Percentiles rank a stretch among this genome's conserved stretches.
These are phyloP conservation scores for Platygyra sinensis DNA, from an alignment of 64 coral and sea anemone species.

Conservation along the genomic window DNA sequence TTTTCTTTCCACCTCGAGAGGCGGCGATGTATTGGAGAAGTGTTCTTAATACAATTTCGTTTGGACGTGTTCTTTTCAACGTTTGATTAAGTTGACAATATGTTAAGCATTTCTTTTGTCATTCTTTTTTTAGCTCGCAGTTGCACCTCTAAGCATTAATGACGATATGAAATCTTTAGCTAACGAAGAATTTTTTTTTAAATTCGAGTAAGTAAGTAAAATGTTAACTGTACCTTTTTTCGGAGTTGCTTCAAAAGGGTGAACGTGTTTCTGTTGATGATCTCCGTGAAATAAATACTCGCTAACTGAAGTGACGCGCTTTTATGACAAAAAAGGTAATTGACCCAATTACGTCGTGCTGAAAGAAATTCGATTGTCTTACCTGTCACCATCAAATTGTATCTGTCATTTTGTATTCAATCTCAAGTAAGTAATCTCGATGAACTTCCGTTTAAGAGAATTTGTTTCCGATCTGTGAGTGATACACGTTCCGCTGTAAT, in stretches of 20 bases:
- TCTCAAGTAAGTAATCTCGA: not conserved
- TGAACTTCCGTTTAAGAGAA: not conserved
- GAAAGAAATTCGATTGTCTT: not conserved
- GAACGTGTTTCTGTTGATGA: not conserved
- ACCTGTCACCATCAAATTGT: not conserved
- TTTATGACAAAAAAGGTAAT: not conserved
- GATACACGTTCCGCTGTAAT: not conserved
- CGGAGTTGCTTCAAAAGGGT: not conserved
- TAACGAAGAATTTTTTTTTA: too few species aligned
- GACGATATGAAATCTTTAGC: too few species aligned
- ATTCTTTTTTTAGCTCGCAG: too few species aligned
- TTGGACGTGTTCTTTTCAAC: too few species aligned
- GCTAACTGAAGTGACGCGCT: not conserved
- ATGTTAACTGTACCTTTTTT: not conserved
- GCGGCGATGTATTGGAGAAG: too few species aligned
- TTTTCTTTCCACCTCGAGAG: too few species aligned
- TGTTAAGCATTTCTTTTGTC: too few species aligned
- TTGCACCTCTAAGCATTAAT: too few species aligned
- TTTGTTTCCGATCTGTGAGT: not conserved
- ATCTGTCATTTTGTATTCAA: not conserved
- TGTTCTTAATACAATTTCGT: too few species aligned
- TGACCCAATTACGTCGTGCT: not conserved
- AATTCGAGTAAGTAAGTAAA: too few species aligned
- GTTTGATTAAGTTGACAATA: too few species aligned
- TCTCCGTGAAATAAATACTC: not conserved